Evolutionary conservation across 1,140 invertebrate genomes (phyloP).

Genomic region (Melipona quadrifasciata): DNA sequence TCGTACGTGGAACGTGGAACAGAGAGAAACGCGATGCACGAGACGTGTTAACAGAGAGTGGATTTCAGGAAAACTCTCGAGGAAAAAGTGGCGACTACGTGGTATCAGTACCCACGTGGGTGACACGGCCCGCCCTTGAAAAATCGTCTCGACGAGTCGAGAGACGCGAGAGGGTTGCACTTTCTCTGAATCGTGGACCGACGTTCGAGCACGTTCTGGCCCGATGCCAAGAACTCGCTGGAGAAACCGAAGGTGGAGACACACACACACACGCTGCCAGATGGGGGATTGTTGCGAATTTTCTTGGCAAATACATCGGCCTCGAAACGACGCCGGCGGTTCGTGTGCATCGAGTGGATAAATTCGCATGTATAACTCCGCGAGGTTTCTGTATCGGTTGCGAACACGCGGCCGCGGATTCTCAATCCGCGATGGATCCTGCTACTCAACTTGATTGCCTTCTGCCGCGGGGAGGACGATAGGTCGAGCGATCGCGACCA

Average conservation of each 20-base stretch:
- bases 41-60: too few relatives aligned
- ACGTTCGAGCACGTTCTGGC: constrained; percentile 56
- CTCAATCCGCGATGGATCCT: background rate
- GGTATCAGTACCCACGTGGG: background rate
- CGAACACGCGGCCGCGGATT: background rate
- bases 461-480: background rate
- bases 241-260: constrained; percentile 9
- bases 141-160: background rate
- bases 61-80: background rate
- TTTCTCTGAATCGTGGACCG: constrained; percentile 56
- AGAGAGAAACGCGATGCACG: too few relatives aligned
- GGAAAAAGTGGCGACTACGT: background rate
- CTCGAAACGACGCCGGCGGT: background rate
- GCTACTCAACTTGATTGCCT: background rate
- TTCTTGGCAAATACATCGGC: constrained; percentile 38
- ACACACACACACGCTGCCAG: too few relatives aligned
- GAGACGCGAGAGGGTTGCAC: constrained; percentile 35
- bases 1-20: too few relatives aligned
- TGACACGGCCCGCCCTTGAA: constrained; percentile 29
- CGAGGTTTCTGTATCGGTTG: background rate
- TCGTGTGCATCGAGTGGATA: background rate
- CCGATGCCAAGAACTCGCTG: constrained; percentile 42
- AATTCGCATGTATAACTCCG: background rate
- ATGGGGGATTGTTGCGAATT: constrained; percentile 42
- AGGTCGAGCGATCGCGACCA: background rate